Conservation (phyloP, 2,888 invertebrate species). For the Phragmatobia fuliginosa region DNA sequence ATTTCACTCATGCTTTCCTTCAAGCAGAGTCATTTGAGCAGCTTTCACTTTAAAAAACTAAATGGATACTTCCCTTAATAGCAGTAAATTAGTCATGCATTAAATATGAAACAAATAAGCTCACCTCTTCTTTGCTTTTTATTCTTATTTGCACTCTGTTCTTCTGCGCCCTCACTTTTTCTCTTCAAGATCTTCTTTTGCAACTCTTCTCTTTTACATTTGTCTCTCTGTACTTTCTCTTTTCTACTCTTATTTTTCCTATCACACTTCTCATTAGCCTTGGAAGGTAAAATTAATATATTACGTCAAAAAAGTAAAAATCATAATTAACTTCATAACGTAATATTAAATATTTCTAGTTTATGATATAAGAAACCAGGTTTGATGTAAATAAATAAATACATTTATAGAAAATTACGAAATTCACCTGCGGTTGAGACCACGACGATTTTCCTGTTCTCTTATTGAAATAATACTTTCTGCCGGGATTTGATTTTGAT, state of each 20-base stretch:
- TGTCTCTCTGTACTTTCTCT: conserved; percentile 61
- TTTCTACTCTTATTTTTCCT: conserved; percentile 59
- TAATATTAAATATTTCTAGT: background rate
- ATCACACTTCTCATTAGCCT: conserved; percentile 65
- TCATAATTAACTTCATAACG: background rate
- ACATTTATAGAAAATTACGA: conserved; percentile 53
- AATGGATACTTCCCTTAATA: too few relatives aligned
- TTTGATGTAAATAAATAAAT: conserved; percentile 7
- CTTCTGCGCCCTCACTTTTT: conserved; percentile 65
- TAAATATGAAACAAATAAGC: background rate
- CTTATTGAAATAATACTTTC: conserved; percentile 81
- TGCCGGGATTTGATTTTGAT: conserved; percentile 79
- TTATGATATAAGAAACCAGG: conserved; percentile 22
- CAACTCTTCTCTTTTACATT: conserved; percentile 61
- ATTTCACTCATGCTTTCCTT: too few relatives aligned
- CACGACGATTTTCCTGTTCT: conserved; percentile 82
- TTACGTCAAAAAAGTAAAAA: conserved; percentile 13
- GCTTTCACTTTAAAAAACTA: too few relatives aligned
- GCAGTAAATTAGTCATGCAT: too few relatives aligned
- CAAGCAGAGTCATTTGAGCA: too few relatives aligned
- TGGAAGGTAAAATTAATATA: conserved; percentile 45
- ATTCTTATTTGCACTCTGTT: conserved; percentile 55
- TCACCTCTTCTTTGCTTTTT: conserved; percentile 65
- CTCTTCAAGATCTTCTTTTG: conserved; percentile 68
- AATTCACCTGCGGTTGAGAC: conserved; percentile 79